phyloP scores from a whole-genome alignment of 2,797 vertebrate species.

The Amazona ochrocephala region DNA sequence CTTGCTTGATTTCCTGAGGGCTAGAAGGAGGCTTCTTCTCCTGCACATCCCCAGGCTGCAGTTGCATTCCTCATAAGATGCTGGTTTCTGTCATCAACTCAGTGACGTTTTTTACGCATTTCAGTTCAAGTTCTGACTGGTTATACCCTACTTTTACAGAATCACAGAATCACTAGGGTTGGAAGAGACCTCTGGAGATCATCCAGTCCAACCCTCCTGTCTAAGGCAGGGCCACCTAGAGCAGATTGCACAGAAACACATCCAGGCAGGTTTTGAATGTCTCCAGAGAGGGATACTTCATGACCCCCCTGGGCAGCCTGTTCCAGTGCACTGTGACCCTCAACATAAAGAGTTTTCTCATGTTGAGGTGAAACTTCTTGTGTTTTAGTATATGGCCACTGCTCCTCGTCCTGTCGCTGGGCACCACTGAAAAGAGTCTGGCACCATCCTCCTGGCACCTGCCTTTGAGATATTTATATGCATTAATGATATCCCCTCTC shows the following conservation, averaged over 20 bases:
- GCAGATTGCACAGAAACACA: background rate
- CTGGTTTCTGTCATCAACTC: background rate
- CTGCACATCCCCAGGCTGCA: background rate
- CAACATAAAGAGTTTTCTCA: background rate
- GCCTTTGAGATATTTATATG: background rate
- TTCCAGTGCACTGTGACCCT: background rate
- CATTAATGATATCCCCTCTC: background rate
- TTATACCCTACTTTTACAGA: background rate
- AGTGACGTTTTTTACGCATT: background rate
- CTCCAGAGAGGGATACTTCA: background rate
- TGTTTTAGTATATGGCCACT: background rate
- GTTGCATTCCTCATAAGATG: background rate
- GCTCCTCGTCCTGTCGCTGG: background rate
- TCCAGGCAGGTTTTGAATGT: background rate
- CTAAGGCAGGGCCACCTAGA: background rate
- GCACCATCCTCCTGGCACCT: background rate
- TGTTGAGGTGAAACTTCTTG: background rate
- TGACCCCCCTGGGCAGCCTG: background rate
- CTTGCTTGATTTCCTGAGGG: fast-evolving
- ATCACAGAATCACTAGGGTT: background rate
- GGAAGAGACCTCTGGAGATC: background rate
- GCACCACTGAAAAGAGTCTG: background rate
- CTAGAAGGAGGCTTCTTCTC: background rate
- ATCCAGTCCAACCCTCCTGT: background rate
- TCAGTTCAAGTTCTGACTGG: background rate